These are phyloP conservation scores for Xiphophorus birchmanni DNA, from an alignment of 2,797 vertebrate species.

Conservation along the genomic window DNA sequence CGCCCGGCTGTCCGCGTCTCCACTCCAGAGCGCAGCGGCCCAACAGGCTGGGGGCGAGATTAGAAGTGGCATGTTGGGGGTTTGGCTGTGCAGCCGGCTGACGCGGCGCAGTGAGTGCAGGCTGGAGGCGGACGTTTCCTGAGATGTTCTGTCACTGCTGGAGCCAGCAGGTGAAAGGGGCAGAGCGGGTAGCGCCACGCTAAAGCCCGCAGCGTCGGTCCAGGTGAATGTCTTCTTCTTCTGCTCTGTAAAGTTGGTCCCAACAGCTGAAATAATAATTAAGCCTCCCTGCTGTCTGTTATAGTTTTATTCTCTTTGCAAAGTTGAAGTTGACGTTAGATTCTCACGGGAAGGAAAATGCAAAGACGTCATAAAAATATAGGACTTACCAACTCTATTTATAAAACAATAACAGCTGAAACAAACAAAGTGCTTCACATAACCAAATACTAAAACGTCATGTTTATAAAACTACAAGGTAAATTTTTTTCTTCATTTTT, in stretches of 20 bases:
- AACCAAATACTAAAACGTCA: neutral
- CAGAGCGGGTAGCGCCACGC: slow-evolving; percentile 50
- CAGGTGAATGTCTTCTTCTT: neutral
- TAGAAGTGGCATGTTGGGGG: slow-evolving; percentile 50
- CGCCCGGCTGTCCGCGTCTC: slow-evolving; percentile 47
- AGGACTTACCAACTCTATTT: neutral
- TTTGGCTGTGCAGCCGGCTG: slow-evolving; percentile 57
- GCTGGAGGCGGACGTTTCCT: slow-evolving; percentile 58
- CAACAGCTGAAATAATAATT: neutral
- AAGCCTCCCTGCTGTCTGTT: neutral
- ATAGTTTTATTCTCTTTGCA: neutral
- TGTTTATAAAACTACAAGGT: too few species aligned
- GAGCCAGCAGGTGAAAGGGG: slow-evolving; percentile 57
- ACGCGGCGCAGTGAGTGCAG: slow-evolving; percentile 40
- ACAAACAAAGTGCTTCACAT: neutral
- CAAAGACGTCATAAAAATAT: neutral
- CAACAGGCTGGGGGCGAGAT: slow-evolving; percentile 59
- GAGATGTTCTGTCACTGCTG: slow-evolving; percentile 50
- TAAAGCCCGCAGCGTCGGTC: slow-evolving; percentile 41
- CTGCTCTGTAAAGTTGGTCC: neutral
- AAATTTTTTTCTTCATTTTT: too few species aligned
- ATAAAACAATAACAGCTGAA: neutral
- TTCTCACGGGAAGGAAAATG: neutral
- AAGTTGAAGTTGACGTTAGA: neutral
- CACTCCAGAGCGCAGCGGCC: slow-evolving; percentile 60